Base-by-base conservation (phyloP, 2,888 invertebrate genomes). In the Drosophila tanythrix region DNA sequence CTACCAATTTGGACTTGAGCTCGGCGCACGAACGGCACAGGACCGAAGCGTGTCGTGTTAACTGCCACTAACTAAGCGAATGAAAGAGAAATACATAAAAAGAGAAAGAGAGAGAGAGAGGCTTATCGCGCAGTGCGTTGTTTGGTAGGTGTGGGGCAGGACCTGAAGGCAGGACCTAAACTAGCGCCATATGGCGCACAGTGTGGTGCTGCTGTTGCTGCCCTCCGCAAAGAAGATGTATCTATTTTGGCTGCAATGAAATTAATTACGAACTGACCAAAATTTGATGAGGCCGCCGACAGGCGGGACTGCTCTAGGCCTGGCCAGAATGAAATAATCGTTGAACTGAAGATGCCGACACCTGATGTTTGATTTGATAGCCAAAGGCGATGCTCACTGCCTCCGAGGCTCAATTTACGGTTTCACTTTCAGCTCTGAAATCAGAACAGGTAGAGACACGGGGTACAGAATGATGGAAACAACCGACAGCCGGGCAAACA, bases 31-130 rank as follows among this genome's bases (percentile, higher is more conserved):
- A 78, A 74, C 68, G 82, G 76, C 85, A 76, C 82, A 88, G 83
- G 82, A 62, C 75, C 74, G 61, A 79, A 91, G 90, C 92, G 92
- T 92, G 88, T 82, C 92, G 82, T 92, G 92, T 91, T 92, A 92
- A 92, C 91, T 92, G 91, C 85, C 77, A 81, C 85, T 89, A 91
- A 88, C 91, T 89, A 85, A 83, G 82, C 76, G 13, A 60, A 55
- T 46, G 57, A 43, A 7, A 29, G 29, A 38, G n/a, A 29, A 21
- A 46, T 11, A 33, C 27, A 46, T 21, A 33, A 52, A 43, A 36
- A 27, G 29, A 18, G 35, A 29, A 3, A 40, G 27, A 18, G 15
- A 33, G 48, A 52, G 46, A 15, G 11, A 18, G 27, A 18, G n/a
- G 46, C 43, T 62, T 81, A 75, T 51, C 33, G 48, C 11, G 8